Base-by-base conservation (phyloP, 2,888 invertebrate genomes). In the Pherbina coryleti region DNA sequence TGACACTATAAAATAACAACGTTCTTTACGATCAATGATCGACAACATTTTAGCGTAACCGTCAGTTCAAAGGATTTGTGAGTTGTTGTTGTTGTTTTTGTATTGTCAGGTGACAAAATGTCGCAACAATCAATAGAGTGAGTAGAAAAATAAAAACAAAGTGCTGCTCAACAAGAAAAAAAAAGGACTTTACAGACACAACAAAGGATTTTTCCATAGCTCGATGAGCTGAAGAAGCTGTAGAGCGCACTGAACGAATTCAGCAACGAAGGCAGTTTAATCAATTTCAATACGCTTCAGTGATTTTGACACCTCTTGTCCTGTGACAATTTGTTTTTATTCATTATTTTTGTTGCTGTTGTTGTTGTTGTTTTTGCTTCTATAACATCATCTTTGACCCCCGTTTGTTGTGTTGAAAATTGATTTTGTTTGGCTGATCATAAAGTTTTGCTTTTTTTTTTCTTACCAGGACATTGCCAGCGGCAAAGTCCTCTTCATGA, bases 221-320 rank as follows among this genome's bases (percentile, higher is more conserved):
- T 55, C 55, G 34, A 77, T 44, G 67, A 11, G 69, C 37, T 25
- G 14, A 69, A 2, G 69, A 74, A 67, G 73, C 57, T 51, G 31
- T 55, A 14, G 19, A 70, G 44, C 28, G 1, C 11, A 51, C 57
- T 31, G 17, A 64, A 34, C 64, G 55, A 60, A 55, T 57, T 53
- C 17, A 75, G 64, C 67, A 62, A 34, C 49, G 60, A 60, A 71
- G 49, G 70, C 79, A 70, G 81, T 82, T 84, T 84, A 85, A 85
- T 85, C 85, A 83, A 84, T 84, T 84, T 81, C 80, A 82, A 83
- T 84, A 84, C 83, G 85, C 83, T 84, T 84, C 85, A 84, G 78
- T 83, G 85, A 84, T 82, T 85, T 84, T 85, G 85, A 85, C 84
- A 85, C 84, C 84, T 84, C 78, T 81, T 55, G 62, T 51, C 51